Percentiles rank a stretch among this genome's conserved stretches.
Conservation (phyloP, 2,113 vertebrate species). For the Collichthys lucidus region DNA sequence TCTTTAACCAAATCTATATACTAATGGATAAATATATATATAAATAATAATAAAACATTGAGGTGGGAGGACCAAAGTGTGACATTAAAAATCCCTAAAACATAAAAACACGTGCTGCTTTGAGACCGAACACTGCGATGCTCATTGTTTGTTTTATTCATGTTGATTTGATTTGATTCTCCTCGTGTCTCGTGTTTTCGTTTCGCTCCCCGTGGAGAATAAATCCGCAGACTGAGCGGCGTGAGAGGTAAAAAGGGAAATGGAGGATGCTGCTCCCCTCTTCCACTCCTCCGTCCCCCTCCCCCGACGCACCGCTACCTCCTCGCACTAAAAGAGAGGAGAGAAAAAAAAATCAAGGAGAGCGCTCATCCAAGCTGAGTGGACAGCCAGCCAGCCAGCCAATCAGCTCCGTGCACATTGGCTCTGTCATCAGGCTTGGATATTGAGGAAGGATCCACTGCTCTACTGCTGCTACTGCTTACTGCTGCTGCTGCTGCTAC, state of each 20-base stretch:
- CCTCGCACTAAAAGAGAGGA: conserved; percentile 42
- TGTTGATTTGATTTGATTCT: not conserved
- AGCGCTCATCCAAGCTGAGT: conserved; percentile 74
- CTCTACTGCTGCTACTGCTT: conserved; percentile 45
- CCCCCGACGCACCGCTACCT: conserved; percentile 46
- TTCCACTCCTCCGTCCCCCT: conserved; percentile 49
- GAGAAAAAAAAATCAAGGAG: conserved; percentile 62
- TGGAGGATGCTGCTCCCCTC: conserved; percentile 66
- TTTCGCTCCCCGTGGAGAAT: not conserved
- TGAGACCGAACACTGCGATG: not conserved
- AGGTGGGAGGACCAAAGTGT: not conserved
- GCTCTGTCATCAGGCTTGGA: conserved; percentile 78
- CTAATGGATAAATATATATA: not conserved
- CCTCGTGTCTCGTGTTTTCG: not conserved
- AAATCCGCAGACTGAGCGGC: conserved; percentile 12
- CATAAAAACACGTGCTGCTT: not conserved
- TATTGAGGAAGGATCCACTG: conserved; percentile 78
- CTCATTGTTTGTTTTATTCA: not conserved
- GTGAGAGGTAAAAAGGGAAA: conserved; percentile 50
- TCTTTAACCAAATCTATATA: too few relatives aligned
- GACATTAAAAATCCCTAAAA: not conserved
- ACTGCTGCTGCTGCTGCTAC: conserved; percentile 36
- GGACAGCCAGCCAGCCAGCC: conserved; percentile 60
- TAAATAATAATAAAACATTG: not conserved
- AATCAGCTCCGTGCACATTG: conserved; percentile 72